Evolutionary conservation across 2,888 invertebrate species (phyloP), one percentile per base, ranked within the genome.

Genomic region (Sinhomidia bicolor): DNA sequence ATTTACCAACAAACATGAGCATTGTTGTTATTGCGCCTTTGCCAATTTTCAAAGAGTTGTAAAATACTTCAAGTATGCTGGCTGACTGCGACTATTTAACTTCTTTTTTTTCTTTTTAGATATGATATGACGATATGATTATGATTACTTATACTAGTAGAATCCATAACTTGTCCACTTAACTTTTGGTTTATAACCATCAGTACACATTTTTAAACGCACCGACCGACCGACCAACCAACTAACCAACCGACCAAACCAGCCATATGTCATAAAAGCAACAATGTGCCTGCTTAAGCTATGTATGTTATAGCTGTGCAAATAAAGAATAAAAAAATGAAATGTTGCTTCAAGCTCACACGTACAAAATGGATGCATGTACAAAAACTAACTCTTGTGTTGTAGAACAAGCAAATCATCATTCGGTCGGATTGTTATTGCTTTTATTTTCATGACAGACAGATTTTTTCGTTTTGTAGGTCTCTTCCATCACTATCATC

Each of bases 391-490:
- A 74, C 68, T 14, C 17, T n/a, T n/a, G n/a, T n/a, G n/a, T n/a
- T 51, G 71, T 71, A 20, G n/a, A 65, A 17, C 65, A 29, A 81
- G 81, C 44, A 65, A 81, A 62, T 81, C 62, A 65, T 81, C 81
- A 65, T 62, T 57, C 47, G 32, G 41, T 80, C 29, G 62, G 62
- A 65, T 65, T 81, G 65, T 81, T 62, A 80, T 62, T 81, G 81
- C 81, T 65, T 65, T 41, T 62, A 81, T 65, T 79, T 57, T 79
- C 79, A 60, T 79, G 57, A 57, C 57, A 79, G 17, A 14, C 60
- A 57, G 32, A 36, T 29, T 57, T 79, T 76, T 76, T 76, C 26
- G 57, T 57, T 79, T 79, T 79, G 79, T 79, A 79, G 79, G 79
- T 79, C 79, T 79, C 60, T 20, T 36, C 79, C 47, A 41, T 32